Evolutionary conservation across 1,140 invertebrate genomes (phyloP), one percentile per base, ranked within the genome.

Genomic region (Pemphigus obesinymphae): DNA sequence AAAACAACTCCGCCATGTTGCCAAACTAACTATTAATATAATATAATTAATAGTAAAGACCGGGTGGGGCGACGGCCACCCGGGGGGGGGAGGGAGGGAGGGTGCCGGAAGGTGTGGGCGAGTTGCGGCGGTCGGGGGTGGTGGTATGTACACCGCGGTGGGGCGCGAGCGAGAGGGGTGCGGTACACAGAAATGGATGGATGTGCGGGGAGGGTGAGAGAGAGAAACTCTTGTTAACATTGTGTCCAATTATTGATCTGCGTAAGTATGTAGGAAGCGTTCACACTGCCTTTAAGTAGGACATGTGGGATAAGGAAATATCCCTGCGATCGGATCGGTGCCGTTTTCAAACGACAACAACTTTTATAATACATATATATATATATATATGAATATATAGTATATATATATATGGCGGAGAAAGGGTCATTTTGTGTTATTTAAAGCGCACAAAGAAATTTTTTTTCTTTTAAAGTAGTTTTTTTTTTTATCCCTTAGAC

Each of bases 191-290:
- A 31, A 31, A 70, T 2, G 11, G 23, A 37, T 13, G 13, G 34
- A 34, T 40, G 23, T 17, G 68, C 3, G 63, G 23, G 63, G 37
- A 23, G n/a, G 8, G 50, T 13, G 73, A 40, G 73, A 29, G 76
- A 78, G 17, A 50, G 76, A 45, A 61, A 80, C 76, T 80, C 76
- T 80, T 80, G 76, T 80, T 80, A 80, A 80, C 76, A 80, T 80
- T 80, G 76, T 80, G 76, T 80, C 76, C 76, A 80, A 80, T 80
- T 80, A 80, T 80, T 80, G 76, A 80, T 80, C 76, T 80, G 76
- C 55, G 76, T 80, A 80, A 80, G 76, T 80, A 80, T 80, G 76
- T 80, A 80, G 76, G 76, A 80, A 61, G 76, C 76, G 76, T 80
- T 80, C 76, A 61, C 76, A 80, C 76, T 40, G 76, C 76, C 53